Base-by-base conservation (phyloP, 2,797 vertebrate species). In the Sphenodon punctatus region DNA sequence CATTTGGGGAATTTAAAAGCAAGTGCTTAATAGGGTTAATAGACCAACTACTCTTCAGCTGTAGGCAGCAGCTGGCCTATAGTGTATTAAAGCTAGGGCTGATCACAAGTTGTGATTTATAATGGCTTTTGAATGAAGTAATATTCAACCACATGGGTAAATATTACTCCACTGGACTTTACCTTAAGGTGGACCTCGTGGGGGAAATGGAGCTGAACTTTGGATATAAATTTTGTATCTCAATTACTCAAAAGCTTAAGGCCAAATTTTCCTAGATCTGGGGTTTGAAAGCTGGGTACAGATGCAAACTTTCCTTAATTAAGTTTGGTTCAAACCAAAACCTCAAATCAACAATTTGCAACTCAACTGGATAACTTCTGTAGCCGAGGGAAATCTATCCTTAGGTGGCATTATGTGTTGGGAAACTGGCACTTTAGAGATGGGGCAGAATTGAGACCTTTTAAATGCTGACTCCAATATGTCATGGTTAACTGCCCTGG, bases 21-120 rank as follows among this genome's bases (percentile, higher is more conserved):
- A 78, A 81, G 66, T 59, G 71, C 88, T 89, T 91, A 91, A 89
- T 80, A 87, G 80, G 78, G 72, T 88, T 93, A 90, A 92, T 84
- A 88, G 64, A 85, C 70, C 78, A 85, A 78, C 75, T 75, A 27
- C 75, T 75, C 56, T 86, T 93, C 83, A 82, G 82, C 87, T 84
- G 71, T 38, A 87, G 80, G 61, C 67, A 76, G 87, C 91, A 94
- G 93, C 90, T 94, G 92, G 76, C 75, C 75, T 72, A 87, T 51
- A 63, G 51, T 80, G 27, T 25, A 41, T 83, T 65, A 78, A 59
- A 73, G 78, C 41, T 46, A 59, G 69, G 59, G 78, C 39, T 55
- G 81, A 61, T 76, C 48, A 38, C 70, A 46, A 83, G 90, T 64
- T 66, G 79, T 17, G 69, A n/a, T 20, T 74, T 53, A 56, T 87